Percentiles rank a stretch among this genome's conserved stretches.
Evolutionary conservation across 1,140 invertebrate genomes (phyloP).

Genomic region (Drosophila auraria): DNA sequence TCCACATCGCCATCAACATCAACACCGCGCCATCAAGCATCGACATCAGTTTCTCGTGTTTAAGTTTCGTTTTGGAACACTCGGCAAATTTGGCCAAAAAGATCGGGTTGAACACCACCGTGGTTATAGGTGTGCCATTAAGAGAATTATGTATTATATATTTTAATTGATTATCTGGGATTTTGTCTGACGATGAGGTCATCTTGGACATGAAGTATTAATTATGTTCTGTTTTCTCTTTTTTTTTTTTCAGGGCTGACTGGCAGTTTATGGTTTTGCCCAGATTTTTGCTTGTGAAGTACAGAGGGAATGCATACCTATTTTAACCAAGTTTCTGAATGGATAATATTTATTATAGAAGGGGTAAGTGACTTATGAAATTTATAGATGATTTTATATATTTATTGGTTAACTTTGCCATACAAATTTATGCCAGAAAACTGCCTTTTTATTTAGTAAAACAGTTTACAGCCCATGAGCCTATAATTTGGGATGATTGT

Average conservation of each 20-base stretch:
- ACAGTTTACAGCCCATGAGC: too few species aligned
- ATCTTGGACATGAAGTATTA: not conserved
- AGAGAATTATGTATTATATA: not conserved
- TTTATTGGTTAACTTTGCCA: too few species aligned
- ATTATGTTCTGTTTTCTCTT: slow-evolving; percentile 2
- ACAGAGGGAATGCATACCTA: not conserved
- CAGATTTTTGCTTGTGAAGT: not conserved
- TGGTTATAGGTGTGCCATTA: slow-evolving; percentile 8
- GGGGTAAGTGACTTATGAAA: not conserved
- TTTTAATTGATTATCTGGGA: slow-evolving; percentile 5
- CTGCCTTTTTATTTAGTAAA: too few species aligned
- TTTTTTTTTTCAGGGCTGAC: not conserved
- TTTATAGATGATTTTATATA: not conserved
- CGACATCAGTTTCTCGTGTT: slow-evolving; percentile 41
- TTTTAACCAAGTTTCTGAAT: not conserved
- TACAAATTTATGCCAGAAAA: too few species aligned
- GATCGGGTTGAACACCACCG: slow-evolving; percentile 11
- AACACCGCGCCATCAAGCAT: slow-evolving; percentile 30
- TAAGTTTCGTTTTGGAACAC: slow-evolving; percentile 38
- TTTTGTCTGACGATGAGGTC: not conserved
- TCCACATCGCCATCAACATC: slow-evolving; percentile 22
- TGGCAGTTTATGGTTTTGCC: not conserved
- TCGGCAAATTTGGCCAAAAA: slow-evolving; percentile 35
- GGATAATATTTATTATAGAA: not conserved
- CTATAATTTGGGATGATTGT: too few species aligned